phyloP scores from a whole-genome alignment of 1,140 invertebrate species.

The Phocides pigmalion region DNA sequence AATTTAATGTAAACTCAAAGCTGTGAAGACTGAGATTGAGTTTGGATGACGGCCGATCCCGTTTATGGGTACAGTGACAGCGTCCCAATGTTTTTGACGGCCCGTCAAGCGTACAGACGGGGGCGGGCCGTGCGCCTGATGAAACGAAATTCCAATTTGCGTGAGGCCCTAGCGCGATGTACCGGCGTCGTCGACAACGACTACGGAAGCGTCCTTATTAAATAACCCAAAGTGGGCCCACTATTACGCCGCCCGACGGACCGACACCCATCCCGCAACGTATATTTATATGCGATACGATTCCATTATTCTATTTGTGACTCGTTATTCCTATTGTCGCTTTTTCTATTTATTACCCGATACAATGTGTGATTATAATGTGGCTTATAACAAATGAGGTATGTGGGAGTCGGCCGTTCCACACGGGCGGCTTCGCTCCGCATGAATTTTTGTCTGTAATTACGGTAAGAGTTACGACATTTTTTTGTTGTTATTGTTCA shows the following conservation, averaged over 20 bases:
- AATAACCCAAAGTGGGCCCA: slow-evolving; percentile 54
- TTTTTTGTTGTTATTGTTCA: slow-evolving; percentile 35
- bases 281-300: slow-evolving; percentile 79
- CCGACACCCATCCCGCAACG: slow-evolving; percentile 61
- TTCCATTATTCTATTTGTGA: slow-evolving; percentile 81
- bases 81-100: slow-evolving; percentile 13
- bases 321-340: slow-evolving; percentile 80
- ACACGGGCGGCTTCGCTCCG: slow-evolving; percentile 49
- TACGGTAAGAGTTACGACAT: slow-evolving; percentile 41
- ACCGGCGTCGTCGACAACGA: slow-evolving; percentile 29
- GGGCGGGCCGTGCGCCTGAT: slow-evolving; percentile 31
- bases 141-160: slow-evolving; percentile 51
- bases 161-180: slow-evolving; percentile 30
- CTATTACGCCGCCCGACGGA: slow-evolving; percentile 73
- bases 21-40: slow-evolving; percentile 17
- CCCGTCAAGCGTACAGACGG: neutral
- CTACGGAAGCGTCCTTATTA: slow-evolving; percentile 68
- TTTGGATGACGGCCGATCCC: slow-evolving; percentile 2
- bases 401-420: slow-evolving; percentile 69
- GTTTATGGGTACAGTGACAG: slow-evolving; percentile 16
- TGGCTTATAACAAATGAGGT: slow-evolving; percentile 76
- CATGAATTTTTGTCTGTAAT: slow-evolving; percentile 57
- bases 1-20: too few species aligned
- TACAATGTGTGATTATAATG: slow-evolving; percentile 81
- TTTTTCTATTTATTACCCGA: slow-evolving; percentile 80